These are phyloP conservation scores for Macroramphosus scolopax DNA, from an alignment of 2,797 vertebrate genomes.

Conservation along the genomic window DNA sequence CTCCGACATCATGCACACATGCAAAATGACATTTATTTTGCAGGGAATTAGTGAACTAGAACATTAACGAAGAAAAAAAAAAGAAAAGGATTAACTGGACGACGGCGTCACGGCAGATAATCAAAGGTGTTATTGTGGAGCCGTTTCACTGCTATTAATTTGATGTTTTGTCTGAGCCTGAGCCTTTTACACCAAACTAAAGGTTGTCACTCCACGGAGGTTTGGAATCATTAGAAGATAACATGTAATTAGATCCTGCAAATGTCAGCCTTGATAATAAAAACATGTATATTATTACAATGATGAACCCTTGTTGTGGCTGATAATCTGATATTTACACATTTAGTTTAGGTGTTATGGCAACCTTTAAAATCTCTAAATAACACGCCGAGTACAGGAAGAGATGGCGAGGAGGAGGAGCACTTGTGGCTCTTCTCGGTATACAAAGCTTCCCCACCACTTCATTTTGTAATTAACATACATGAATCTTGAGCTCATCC, in stretches of 20 bases:
- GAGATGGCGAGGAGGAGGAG: conserved; percentile 33
- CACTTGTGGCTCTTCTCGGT: conserved; percentile 19
- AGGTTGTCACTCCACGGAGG: background rate
- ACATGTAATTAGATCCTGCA: conserved; percentile 27
- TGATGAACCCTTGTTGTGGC: conserved; percentile 31
- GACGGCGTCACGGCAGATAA: conserved; percentile 12
- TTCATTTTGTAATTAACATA: conserved; percentile 66
- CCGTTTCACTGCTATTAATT: conserved; percentile 15
- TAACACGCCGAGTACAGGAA: conserved; percentile 32
- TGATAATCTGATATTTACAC: conserved; percentile 56
- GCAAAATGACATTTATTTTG: conserved; percentile 16
- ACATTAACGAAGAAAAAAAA: conserved; percentile 16
- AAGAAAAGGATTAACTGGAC: conserved; percentile 7
- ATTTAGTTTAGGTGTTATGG: conserved; percentile 45
- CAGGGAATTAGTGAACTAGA: conserved; percentile 19
- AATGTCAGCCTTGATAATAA: conserved; percentile 45
- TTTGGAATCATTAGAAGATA: conserved; percentile 18
- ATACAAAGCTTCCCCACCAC: conserved; percentile 48
- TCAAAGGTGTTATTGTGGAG: conserved; percentile 13
- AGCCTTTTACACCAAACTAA: conserved; percentile 21
- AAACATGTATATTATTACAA: conserved; percentile 20
- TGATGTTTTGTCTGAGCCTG: conserved; percentile 10
- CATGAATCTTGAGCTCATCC: conserved; percentile 64
- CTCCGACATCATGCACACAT: background rate
- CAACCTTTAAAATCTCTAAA: conserved; percentile 53